Evolutionary conservation across 1,140 invertebrate genomes (phyloP), one percentile per base, ranked within the genome.

Genomic region (Drosophila tropicalis): DNA sequence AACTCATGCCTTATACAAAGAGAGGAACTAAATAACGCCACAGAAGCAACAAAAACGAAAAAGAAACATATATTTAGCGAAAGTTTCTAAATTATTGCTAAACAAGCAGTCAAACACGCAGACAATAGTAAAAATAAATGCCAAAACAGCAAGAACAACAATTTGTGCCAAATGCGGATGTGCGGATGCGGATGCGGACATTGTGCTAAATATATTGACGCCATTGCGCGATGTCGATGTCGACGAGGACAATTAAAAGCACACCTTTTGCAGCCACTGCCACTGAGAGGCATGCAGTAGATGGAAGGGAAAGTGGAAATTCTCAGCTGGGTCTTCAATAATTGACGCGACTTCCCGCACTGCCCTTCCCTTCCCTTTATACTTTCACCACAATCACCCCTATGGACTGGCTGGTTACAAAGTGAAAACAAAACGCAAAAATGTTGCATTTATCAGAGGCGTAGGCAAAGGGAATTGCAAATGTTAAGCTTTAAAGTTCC

Each of bases 11-110:
- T 22, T 22, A 10, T 22, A 9, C 17, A 9, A 51, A 39, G 12
- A 39, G 10, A 39, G 12, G 12, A 51, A 51, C 44, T 12, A 51
- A 65, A 56, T 73, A 67, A 70, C 67, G 75, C 83, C 79, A 67
- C 83, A 82, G 79, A 58, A 76, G 83, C 76, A 79, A 87, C 79
- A 79, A 67, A 72, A 41, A 41, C 77, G 83, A 67, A 84, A 61
- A 41, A 61, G 15, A 79, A 82, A 70, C 79, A 87, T 76, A 86
- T 60, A 86, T 79, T 86, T 79, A 86, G 83, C 83, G 83, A 86
- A 86, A 86, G 83, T 86, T 86, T 83, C 72, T 87, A 86, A 86
- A 86, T 86, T 87, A 87, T 86, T 86, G 67, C 83, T 82, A 87
- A 86, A 82, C 83, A 82, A 87, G 83, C 79, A 81, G 78, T 76